A percentile compares a stretch with the other conserved stretches of the same genome.
These are phyloP conservation scores for Brachyhypopomus occidentalis DNA, from an alignment of 2,113 vertebrate genomes.

Conservation along the genomic window DNA sequence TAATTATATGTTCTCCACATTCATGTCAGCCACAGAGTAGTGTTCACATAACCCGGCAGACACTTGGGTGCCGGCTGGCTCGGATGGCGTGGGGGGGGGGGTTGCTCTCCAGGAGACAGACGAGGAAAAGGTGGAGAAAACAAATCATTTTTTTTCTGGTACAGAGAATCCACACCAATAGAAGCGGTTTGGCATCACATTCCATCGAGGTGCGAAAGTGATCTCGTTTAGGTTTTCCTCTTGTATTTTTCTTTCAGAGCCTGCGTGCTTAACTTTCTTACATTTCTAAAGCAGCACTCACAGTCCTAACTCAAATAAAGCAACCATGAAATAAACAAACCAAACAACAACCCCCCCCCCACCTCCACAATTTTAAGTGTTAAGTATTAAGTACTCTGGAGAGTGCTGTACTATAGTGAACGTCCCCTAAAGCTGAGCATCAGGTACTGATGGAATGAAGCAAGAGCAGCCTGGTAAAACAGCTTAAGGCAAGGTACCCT, in stretches of 20 bases:
- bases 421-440: not conserved
- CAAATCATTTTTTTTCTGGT: not conserved
- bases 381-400: not conserved
- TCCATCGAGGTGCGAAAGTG: constrained; percentile 18
- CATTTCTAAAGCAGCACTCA: constrained; percentile 20
- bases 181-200: constrained; percentile 39
- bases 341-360: not conserved
- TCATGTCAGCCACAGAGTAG: constrained; percentile 80
- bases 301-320: not conserved
- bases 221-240: constrained; percentile 18
- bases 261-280: not conserved
- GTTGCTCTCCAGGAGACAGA: constrained; percentile 1
- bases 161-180: constrained; percentile 34
- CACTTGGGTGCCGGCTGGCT: constrained; percentile 46
- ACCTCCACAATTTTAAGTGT: not conserved
- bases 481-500: not conserved
- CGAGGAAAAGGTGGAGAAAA: not conserved
- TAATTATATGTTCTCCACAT: constrained; percentile 82
- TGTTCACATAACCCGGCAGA: constrained; percentile 69
- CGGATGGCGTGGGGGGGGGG: not conserved
- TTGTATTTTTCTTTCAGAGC: not conserved
- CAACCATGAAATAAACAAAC: constrained; percentile 14
- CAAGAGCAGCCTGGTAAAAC: not conserved
- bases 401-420: not conserved
- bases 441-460: constrained; percentile 1